phyloP scores from a whole-genome alignment of 2,888 invertebrate species.

The Drosophila affinis region DNA sequence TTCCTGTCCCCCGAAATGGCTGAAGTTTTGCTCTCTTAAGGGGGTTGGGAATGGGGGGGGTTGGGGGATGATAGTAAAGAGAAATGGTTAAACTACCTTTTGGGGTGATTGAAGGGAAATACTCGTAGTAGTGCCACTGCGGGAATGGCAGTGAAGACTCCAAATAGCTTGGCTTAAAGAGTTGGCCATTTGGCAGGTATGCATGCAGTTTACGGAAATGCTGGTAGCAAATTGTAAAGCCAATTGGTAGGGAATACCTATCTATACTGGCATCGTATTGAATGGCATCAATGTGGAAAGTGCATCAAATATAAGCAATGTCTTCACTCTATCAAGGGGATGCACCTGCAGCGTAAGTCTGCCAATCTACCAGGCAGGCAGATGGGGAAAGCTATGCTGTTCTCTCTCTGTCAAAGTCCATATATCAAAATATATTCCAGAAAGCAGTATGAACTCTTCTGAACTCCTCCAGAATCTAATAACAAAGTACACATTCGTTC shows the following conservation, averaged over 20 bases:
- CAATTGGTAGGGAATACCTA: constrained; percentile 7
- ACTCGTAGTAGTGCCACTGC: constrained; percentile 13
- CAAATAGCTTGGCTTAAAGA: constrained; percentile 34
- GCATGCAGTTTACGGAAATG: background rate
- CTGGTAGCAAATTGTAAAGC: background rate
- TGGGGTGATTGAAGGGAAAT: constrained; percentile 37
- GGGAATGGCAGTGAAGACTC: constrained; percentile 18
- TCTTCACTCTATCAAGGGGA: background rate
- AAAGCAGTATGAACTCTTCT: no score
- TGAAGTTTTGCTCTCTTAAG: background rate
- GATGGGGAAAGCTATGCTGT: no score
- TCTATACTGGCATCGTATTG: no score
- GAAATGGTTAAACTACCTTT: constrained; percentile 25
- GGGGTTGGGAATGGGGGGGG: background rate
- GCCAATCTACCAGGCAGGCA: no score
- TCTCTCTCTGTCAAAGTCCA: background rate
- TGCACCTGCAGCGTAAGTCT: background rate
- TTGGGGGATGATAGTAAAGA: constrained; percentile 3
- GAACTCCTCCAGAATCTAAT: no score
- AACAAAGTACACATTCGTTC: no score
- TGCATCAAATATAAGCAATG: constrained; percentile 11
- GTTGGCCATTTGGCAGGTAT: constrained; percentile 15
- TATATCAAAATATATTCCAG: background rate
- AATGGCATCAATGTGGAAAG: background rate
- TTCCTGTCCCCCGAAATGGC: constrained; percentile 14